Base-by-base conservation (phyloP, 1,140 invertebrate genomes). In the Drosophila teissieri region DNA sequence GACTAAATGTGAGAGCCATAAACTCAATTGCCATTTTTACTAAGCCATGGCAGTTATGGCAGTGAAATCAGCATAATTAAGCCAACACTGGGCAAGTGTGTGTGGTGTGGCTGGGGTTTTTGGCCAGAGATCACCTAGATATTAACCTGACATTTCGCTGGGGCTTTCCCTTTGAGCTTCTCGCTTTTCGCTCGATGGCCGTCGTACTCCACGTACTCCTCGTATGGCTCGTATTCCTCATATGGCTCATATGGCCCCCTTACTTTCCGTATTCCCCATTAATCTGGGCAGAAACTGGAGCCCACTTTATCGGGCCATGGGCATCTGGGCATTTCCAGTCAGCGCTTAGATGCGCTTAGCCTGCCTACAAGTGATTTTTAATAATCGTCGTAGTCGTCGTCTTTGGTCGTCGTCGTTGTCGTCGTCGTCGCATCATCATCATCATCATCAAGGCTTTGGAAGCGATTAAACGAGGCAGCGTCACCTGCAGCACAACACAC, bases 401-500 rank as follows among this genome's bases (percentile, higher is more conserved):
- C 17, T 22, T 31, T 31, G 12, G 42, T 17, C 44, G 24, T 39
- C 5, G 44, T 14, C 44, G 40, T 14, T 4, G 37, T 40, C 39
- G 39, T 48, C 22, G 14, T 15, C 19, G 46, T 24, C 34, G 3
- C 42, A 15, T 14, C 48, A 15, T 5, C 44, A 64, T 75, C 63
- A 61, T 70, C 74, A 69, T 88, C 78, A 88, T 79, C 72, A 48
- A 53, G 48, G 40, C 48, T 51, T 51, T 17, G 48, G 24, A 17
- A 51, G 60, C 79, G 83, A 86, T 86, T 86, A 86, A 86, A 88
- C 79, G 75, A 88, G 79, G 75, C 83, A 88, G 55, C 76, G 67
- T 79, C 80, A 83, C 61, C 73, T 58, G 54, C 68, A 64, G 22
- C 19, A 22, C 19, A 64, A 55, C 24, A 73, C 49, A 37, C 36